phyloP scores from a whole-genome alignment of 2,888 invertebrate species.

The Morinoia aosen region DNA sequence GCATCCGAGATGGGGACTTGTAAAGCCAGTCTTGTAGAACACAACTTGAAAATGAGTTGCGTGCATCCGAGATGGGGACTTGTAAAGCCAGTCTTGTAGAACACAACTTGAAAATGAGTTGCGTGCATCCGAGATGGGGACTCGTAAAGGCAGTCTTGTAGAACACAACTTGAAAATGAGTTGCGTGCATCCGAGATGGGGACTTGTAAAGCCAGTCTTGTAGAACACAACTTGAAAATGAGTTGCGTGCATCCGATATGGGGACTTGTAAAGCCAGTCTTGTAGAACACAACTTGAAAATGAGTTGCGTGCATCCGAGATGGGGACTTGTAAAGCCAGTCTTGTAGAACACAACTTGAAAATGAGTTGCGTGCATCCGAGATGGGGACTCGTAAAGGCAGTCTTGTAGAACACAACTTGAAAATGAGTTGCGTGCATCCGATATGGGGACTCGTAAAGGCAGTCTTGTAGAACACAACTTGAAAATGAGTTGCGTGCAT shows the following conservation, averaged over 20 bases:
- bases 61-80: neutral
- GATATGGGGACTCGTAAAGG: neutral
- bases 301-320: neutral
- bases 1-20: neutral
- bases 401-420: neutral
- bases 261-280: neutral
- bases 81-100: neutral
- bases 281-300: neutral
- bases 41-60: neutral
- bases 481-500: neutral
- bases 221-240: neutral
- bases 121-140: neutral
- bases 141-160: neutral
- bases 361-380: neutral
- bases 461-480: neutral
- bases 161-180: neutral
- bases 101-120: neutral
- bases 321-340: neutral
- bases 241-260: neutral
- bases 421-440: neutral
- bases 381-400: neutral
- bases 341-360: neutral
- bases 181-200: neutral
- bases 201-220: neutral
- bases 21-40: neutral